Evolutionary conservation across 1,140 invertebrate species (phyloP).

Genomic region (Planococcus citri): DNA sequence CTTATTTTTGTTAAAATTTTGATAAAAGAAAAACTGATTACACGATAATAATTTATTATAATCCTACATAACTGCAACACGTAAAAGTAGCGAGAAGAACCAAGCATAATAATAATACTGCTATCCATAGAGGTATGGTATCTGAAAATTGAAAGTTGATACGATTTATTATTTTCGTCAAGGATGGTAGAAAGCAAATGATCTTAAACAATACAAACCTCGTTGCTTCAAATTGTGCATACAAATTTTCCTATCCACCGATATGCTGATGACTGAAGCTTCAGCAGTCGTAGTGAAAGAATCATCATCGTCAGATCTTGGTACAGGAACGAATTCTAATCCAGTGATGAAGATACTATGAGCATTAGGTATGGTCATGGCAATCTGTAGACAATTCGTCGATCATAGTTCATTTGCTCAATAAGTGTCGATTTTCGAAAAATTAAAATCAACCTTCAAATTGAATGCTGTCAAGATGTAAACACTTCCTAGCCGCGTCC

Average conservation of each 20-base stretch:
- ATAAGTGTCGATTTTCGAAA: background rate
- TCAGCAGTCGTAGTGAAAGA: conserved; percentile 52
- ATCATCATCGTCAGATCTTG: conserved; percentile 35
- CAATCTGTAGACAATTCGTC: conserved; percentile 42
- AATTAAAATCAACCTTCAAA: conserved; percentile 52
- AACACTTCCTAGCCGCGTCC: conserved; percentile 85
- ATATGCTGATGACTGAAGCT: conserved; percentile 82
- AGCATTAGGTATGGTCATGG: conserved; percentile 64
- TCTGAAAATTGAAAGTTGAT: conserved; percentile 9
- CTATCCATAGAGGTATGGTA: background rate
- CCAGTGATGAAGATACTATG: conserved; percentile 93
- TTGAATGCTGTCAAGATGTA: conserved; percentile 84
- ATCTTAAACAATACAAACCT: conserved; percentile 26
- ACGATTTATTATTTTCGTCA: too few species aligned
- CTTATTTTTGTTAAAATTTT: too few species aligned
- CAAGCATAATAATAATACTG: background rate
- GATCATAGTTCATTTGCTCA: conserved; percentile 19
- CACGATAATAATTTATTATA: background rate
- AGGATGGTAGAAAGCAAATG: background rate
- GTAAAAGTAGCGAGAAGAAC: background rate
- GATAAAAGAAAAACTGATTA: background rate
- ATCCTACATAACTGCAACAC: background rate
- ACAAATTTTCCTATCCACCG: conserved; percentile 84
- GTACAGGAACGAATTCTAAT: conserved; percentile 63
- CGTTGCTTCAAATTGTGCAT: conserved; percentile 74